These are phyloP conservation scores for Sander vitreus DNA, from an alignment of 2,113 vertebrate genomes.

Conservation along the genomic window DNA sequence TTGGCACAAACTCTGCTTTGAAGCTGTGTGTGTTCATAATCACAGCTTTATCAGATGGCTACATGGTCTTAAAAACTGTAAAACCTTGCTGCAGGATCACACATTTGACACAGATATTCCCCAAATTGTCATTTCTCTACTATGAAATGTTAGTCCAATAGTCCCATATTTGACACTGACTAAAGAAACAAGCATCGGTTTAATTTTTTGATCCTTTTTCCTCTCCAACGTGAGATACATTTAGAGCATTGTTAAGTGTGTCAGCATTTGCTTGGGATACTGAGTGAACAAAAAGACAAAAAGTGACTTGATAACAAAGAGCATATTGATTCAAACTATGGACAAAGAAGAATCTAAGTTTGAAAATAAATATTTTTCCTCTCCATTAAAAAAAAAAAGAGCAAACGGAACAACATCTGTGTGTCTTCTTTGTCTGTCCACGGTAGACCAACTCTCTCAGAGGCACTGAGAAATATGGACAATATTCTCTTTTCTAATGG, in stretches of 20 bases:
- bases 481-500: conserved; percentile 89
- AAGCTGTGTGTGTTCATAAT: conserved; percentile 59
- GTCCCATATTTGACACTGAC: conserved; percentile 67
- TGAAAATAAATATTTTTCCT: conserved; percentile 86
- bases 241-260: conserved; percentile 69
- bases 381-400: conserved; percentile 65
- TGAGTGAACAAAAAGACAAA: conserved; percentile 59
- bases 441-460: conserved; percentile 74
- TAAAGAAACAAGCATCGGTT: conserved; percentile 71
- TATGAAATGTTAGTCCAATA: conserved; percentile 58
- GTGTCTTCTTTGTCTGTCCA: conserved; percentile 72
- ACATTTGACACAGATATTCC: conserved; percentile 54
- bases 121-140: conserved; percentile 33
- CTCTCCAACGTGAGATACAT: conserved; percentile 62
- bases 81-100: conserved; percentile 51
- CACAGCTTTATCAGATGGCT: conserved; percentile 57
- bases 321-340: conserved; percentile 68
- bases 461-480: conserved; percentile 80
- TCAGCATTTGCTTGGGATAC: conserved; percentile 69
- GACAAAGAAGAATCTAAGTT: conserved; percentile 74
- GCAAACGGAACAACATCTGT: conserved; percentile 67
- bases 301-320: conserved; percentile 71
- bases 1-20: conserved; percentile 76
- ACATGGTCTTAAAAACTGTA: conserved; percentile 40
- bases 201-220: conserved; percentile 59